Base-by-base conservation (phyloP, 2,113 vertebrate genomes). In the Ondatra zibethicus region DNA sequence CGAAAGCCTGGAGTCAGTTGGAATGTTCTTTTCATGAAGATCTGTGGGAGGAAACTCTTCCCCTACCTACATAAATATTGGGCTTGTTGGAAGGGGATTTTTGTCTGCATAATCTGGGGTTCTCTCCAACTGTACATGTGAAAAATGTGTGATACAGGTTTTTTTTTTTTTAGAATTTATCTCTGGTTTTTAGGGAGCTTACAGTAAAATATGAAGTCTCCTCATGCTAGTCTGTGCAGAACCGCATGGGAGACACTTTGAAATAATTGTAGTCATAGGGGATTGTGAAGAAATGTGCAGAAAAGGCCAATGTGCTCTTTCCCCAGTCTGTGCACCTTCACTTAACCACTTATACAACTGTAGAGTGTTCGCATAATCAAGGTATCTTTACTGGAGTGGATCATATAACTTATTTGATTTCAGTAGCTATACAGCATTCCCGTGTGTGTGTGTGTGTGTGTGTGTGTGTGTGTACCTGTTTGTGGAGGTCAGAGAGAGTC, bases 401-500 rank as follows among this genome's bases (percentile, higher is more conserved):
- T 45, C 8, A 39, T 17, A 65, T 65, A 93, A 84, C 31, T 47
- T 66, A 45, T 9, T 77, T 16, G 21, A 50, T 92, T 63, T 66
- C 3, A n/a, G 13, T 58, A 50, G 72, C 1, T 29, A 47, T 45
- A 14, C 5, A 33, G 47, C 7, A 8, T 19, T 4, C 33, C 36
- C 33, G 14, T 52, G 52, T 52, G 52, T 52, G 52, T 14, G 52
- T 14, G 52, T 14, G 52, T 14, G 52, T 14, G 52, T 0, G 52
- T 2, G 17, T 0, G 52, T 4, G 52, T 4, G 4, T 1, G 17
- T 0, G 55, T 5, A 0, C 55, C 36, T 58, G 11, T 21, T 52
- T 61, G 23, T 82, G 36, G 52, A 61, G 5, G 36, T 82, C 80
- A 81, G 33, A 81, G 78, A 21, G 50, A 81, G 5, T 55, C 33